Conservation (phyloP, 2,797 vertebrate species). For the Gouania willdenowi region DNA sequence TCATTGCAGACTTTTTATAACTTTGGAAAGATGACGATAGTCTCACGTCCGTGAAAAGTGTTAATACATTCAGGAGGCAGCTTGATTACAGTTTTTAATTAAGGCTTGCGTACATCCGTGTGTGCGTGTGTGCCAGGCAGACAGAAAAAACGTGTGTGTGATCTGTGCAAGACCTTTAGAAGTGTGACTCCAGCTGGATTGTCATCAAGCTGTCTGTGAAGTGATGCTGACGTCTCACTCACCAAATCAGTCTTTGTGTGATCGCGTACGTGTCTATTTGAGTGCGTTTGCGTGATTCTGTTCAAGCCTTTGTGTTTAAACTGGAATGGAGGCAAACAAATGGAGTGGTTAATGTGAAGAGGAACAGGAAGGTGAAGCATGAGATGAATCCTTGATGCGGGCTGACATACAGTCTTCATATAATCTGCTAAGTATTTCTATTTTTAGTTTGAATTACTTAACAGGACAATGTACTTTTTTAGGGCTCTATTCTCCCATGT, state of each 20-base stretch:
- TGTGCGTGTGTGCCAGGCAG: constrained; percentile 29
- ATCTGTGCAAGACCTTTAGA: constrained; percentile 70
- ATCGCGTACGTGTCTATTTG: neutral
- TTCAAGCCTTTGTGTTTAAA: constrained; percentile 22
- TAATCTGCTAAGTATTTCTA: constrained; percentile 55
- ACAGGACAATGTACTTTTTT: too few species aligned
- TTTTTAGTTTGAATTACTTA: too few species aligned
- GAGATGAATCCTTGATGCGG: constrained; percentile 38
- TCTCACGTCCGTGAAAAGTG: constrained; percentile 57
- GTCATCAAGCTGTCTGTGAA: constrained; percentile 66
- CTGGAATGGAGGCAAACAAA: constrained; percentile 19
- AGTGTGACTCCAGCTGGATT: constrained; percentile 71
- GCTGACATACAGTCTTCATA: constrained; percentile 35
- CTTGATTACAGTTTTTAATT: constrained; percentile 75
- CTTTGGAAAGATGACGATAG: constrained; percentile 44
- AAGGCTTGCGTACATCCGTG: constrained; percentile 28
- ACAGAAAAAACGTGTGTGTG: constrained; percentile 17
- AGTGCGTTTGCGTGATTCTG: neutral
- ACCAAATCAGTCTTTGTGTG: constrained; percentile 24
- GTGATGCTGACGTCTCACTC: constrained; percentile 60
- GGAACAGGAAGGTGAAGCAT: constrained; percentile 18
- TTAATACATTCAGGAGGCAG: constrained; percentile 67
- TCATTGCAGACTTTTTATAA: constrained; percentile 38
- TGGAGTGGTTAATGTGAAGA: constrained; percentile 19
- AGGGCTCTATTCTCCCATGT: too few species aligned